Base-by-base conservation (phyloP, 2,888 invertebrate genomes). In the Plemyria rubiginata region DNA sequence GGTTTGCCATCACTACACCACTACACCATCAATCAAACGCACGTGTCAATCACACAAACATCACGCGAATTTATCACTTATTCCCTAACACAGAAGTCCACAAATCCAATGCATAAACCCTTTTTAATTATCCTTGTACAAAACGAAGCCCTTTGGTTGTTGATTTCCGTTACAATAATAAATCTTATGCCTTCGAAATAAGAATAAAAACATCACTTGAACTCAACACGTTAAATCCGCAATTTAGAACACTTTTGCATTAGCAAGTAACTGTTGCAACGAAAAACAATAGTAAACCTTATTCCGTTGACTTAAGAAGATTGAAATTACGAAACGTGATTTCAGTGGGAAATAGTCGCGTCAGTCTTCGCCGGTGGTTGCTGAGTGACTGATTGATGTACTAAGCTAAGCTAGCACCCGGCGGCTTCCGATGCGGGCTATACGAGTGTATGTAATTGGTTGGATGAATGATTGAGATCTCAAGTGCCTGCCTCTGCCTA, bases 1-100 rank as follows among this genome's bases (percentile, higher is more conserved):
- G 82, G 74, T 90, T 93, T 63, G 93, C 90, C 93, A 93, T 93
- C 75, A 76, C 76, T 60, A 68, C 67, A 75, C 68, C 75, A 76
- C 76, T 60, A 68, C 67, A 75, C 68, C 63, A 67, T 61, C 45
- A 62, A 60, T 43, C 71, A 66, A 71, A 66, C 66, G 64, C 72
- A 73, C 70, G 70, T 68, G 72, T 70, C 66, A 55, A 67, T 65
- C 60, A 67, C 53, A 50, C 58, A 65, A 68, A 70, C 61, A 65
- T 59, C 68, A 73, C 58, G 54, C 32, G 22, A 56, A 59, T 41
- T 15, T 52, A 52, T 38, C 62, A 51, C 62, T 62, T 69, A 62
- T 60, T 55, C 58, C 60, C 67, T 62, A 65, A 54, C 58, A 50
- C 60, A 62, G 28, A 57, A n/a, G 48, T 40, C 32, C 43, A 32